A percentile compares a stretch with the other conserved stretches of the same genome.
Conservation (phyloP, 2,888 invertebrate genomes). For the Synergus japonicus region DNA sequence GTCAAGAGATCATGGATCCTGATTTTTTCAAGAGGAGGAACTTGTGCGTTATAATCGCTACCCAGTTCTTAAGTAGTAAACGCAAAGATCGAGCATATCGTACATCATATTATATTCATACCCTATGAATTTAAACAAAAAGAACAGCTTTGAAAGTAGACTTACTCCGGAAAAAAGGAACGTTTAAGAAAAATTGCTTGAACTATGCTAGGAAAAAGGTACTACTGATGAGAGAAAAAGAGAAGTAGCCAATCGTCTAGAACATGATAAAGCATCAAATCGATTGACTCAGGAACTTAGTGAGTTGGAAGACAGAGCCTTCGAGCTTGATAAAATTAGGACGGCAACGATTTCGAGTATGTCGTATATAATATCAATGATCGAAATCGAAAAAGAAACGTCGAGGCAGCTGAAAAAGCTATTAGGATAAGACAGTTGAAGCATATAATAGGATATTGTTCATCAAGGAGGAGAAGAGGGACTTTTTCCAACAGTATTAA, state of each 20-base stretch:
- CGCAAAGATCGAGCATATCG: slow-evolving; percentile 83
- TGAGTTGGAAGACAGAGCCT: slow-evolving; percentile 93
- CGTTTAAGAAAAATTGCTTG: slow-evolving; percentile 94
- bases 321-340: slow-evolving; percentile 91
- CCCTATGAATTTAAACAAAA: slow-evolving; percentile 90
- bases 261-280: slow-evolving; percentile 87
- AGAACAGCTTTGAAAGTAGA: slow-evolving; percentile 95
- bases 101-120: too few species aligned
- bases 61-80: slow-evolving; percentile 92
- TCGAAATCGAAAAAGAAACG: slow-evolving; percentile 93
- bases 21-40: slow-evolving; percentile 97
- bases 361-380: slow-evolving; percentile 93
- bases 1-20: slow-evolving; percentile 94
- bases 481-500: too few species aligned
- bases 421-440: slow-evolving; percentile 83
- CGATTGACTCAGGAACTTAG: slow-evolving; percentile 88
- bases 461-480: too few species aligned
- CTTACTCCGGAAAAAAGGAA: slow-evolving; percentile 90
- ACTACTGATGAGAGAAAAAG: slow-evolving; percentile 92
- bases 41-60: slow-evolving; percentile 74
- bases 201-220: slow-evolving; percentile 99
- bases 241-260: slow-evolving; percentile 85
- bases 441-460: too few species aligned
- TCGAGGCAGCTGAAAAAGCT: slow-evolving; percentile 96
- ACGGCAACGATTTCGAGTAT: slow-evolving; percentile 96